Evolutionary conservation across 2,113 vertebrate species (phyloP).

Genomic region (Sphyrna mokarran): DNA sequence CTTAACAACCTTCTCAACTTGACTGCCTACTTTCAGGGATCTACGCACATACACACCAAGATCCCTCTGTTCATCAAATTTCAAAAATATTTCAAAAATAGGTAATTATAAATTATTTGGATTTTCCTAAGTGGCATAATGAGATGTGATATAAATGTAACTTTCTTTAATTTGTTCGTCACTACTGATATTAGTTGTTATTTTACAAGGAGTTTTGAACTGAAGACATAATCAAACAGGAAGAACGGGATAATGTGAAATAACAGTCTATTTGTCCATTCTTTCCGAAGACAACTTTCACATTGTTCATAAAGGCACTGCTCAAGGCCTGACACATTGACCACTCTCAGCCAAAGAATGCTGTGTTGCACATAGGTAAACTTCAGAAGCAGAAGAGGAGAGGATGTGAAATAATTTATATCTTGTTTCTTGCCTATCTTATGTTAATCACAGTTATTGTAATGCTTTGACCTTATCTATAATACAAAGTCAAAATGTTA

Average conservation of each 20-base stretch:
- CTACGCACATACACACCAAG: no score
- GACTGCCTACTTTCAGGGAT: no score
- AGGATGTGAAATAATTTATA: not conserved
- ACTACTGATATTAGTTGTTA: not conserved
- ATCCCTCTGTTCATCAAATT: no score
- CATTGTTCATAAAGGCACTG: not conserved
- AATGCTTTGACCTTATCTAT: not conserved
- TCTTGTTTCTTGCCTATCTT: not conserved
- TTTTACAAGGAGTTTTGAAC: not conserved
- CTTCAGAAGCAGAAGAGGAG: not conserved
- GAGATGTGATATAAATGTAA: not conserved
- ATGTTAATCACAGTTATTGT: conserved; percentile 3
- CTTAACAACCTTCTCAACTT: no score
- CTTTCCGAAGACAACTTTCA: not conserved
- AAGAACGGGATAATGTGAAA: not conserved
- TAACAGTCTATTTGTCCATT: not conserved
- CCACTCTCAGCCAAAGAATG: not conserved
- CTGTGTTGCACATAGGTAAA: not conserved
- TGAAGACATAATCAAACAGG: not conserved
- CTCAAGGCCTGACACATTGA: not conserved
- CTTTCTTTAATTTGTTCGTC: not conserved
- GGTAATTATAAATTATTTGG: not conserved
- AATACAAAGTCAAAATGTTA: conserved; percentile 1
- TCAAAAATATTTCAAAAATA: conserved; percentile 18
- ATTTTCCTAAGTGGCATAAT: not conserved